Evolutionary conservation across 1,140 invertebrate genomes (phyloP), one percentile per base, ranked within the genome.

Genomic region (Mya arenaria): DNA sequence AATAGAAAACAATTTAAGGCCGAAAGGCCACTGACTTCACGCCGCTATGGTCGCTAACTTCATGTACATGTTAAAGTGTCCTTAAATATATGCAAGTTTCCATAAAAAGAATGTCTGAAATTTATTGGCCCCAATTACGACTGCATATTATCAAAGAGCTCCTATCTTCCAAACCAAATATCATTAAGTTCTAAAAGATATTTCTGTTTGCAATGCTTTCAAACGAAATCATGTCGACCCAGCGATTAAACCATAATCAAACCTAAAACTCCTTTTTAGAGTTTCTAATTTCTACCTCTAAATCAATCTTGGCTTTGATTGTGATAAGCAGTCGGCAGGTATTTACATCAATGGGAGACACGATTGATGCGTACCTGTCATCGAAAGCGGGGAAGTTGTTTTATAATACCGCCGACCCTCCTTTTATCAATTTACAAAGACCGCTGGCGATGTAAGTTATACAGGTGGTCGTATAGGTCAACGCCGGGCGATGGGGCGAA

Each of bases 111-210:
- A n/a, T n/a, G n/a, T n/a, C n/a, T n/a, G n/a, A 52, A 23, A 52
- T 52, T 52, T 52, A 52, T 52, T 52, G 48, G 48, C 48, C 48
- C 25, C 48, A 52, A 52, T 52, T 52, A 17, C 48, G 17, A 80
- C 36, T 71, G 55, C 30, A 71, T 80, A n/a, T 71, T 62, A 80
- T 80, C 65, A 71, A 80, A 80, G 77, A n/a, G 17, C 15, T 28
- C 34, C 28, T 80, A 60, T 69, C 77, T 60, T 15, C 28, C 8
- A 71, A 80, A 68, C 36, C 77, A 80, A 80, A 80, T 65, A 80
- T 80, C 62, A 80, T 80, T 80, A 71, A 80, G 66, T 65, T 71
- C 58, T 80, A 80, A 80, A 80, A 80, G 77, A 80, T 80, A 80
- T 80, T 68, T 71, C 28, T 80, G 63, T 80, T 80, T 80, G 36